phyloP scores from a whole-genome alignment of 2,113 vertebrate species.

The Oncorhynchus kisutch region DNA sequence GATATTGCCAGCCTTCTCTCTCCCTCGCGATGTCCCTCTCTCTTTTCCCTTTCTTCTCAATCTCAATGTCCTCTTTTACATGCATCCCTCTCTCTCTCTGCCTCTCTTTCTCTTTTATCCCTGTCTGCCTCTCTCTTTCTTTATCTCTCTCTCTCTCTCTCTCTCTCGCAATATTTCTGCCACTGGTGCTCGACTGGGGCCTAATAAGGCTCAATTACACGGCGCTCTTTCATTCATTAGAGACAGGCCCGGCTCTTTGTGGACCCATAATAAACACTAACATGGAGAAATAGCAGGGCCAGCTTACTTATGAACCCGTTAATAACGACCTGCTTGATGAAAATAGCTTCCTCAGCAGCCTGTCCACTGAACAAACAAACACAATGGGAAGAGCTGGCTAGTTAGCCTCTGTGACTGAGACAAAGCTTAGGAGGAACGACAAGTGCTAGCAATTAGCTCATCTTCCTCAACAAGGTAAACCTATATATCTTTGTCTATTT shows the following conservation, averaged over 20 bases:
- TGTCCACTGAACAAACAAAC: conserved; percentile 84
- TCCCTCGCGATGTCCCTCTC: conserved; percentile 43
- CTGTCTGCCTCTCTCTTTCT: neutral
- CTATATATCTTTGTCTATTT: conserved; percentile 95
- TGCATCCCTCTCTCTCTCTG: conserved; percentile 45
- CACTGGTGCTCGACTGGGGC: conserved; percentile 65
- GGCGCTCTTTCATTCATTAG: conserved; percentile 89
- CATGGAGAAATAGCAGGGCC: conserved; percentile 84
- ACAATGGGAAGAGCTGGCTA: conserved; percentile 78
- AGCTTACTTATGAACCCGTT: conserved; percentile 92
- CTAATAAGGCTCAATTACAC: conserved; percentile 89
- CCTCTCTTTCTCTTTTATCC: neutral
- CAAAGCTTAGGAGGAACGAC: conserved; percentile 86
- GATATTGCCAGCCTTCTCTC: conserved; percentile 59
- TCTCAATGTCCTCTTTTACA: conserved; percentile 40
- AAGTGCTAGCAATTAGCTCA: conserved; percentile 92
- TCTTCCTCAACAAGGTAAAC: conserved; percentile 85
- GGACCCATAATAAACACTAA: conserved; percentile 89
- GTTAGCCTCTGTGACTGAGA: conserved; percentile 92
- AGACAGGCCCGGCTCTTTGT: conserved; percentile 82
- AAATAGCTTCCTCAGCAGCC: conserved; percentile 86
- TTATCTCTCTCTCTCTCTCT: neutral
- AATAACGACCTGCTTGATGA: conserved; percentile 86
- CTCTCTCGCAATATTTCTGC: conserved; percentile 23
- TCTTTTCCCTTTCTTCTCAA: conserved; percentile 2